Conservation (phyloP, 2,888 invertebrate species). For the Lycocerus yunnanus region DNA sequence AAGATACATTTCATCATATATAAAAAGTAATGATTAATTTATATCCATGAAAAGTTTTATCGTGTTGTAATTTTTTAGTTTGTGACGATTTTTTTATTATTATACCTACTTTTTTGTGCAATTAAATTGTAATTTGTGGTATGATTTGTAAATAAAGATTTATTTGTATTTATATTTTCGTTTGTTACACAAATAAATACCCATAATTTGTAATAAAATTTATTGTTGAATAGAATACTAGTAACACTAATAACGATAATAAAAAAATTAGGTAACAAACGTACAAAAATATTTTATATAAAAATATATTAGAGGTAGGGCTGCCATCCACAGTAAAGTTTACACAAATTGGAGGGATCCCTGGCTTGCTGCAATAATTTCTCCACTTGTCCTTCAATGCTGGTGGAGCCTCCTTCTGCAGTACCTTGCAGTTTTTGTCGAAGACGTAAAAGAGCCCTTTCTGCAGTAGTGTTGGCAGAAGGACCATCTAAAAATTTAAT, state of each 20-base stretch:
- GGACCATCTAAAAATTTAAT: conserved; percentile 27
- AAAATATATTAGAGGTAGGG: conserved; percentile 70
- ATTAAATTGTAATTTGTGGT: not conserved
- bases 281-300: not conserved
- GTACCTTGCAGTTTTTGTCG: conserved; percentile 87
- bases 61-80: not conserved
- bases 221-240: not conserved
- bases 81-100: not conserved
- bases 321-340: conserved; percentile 88
- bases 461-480: conserved; percentile 70
- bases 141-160: not conserved
- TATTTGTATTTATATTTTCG: not conserved
- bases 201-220: not conserved
- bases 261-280: not conserved
- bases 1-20: not conserved
- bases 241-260: not conserved
- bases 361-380: conserved; percentile 82
- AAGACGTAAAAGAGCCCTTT: conserved; percentile 81
- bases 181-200: not conserved
- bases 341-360: conserved; percentile 78
- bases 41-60: not conserved
- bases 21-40: not conserved
- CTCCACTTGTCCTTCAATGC: conserved; percentile 80
- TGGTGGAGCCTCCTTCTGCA: conserved; percentile 72
- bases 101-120: not conserved